These are phyloP conservation scores for Forbesichthys agassizii DNA, from an alignment of 2,113 vertebrate genomes.

Conservation along the genomic window DNA sequence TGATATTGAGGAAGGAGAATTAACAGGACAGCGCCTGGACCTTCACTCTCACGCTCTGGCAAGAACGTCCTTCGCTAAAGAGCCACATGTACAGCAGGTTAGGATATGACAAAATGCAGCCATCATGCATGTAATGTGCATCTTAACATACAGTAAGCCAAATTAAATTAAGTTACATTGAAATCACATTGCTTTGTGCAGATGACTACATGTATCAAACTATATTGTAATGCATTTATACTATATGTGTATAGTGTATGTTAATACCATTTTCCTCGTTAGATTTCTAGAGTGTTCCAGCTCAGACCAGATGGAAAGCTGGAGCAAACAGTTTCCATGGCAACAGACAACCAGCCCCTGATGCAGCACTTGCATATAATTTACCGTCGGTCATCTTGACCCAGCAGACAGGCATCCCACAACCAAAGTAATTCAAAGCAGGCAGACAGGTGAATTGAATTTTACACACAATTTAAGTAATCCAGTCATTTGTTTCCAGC, in stretches of 20 bases:
- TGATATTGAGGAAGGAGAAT: constrained; percentile 94
- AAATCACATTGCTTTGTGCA: no score
- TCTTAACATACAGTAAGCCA: no score
- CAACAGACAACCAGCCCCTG: constrained; percentile 88
- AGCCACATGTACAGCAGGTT: constrained; percentile 91
- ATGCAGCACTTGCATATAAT: constrained; percentile 89
- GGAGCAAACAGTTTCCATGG: constrained; percentile 95
- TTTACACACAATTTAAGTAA: background rate
- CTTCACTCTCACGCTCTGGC: constrained; percentile 84
- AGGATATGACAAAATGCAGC: background rate
- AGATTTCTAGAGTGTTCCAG: constrained; percentile 90
- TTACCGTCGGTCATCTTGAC: constrained; percentile 79
- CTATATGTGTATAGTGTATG: background rate
- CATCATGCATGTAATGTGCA: no score
- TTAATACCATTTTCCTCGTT: constrained; percentile 1
- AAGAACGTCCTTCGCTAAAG: constrained; percentile 90
- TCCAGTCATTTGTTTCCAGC: background rate
- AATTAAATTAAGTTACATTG: no score
- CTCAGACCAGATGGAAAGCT: constrained; percentile 89
- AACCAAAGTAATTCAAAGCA: background rate
- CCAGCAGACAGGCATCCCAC: background rate
- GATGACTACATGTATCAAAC: no score
- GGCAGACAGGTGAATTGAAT: no score
- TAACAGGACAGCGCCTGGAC: constrained; percentile 83
- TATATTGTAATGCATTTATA: no score